Evolutionary conservation across 1,140 invertebrate species (phyloP), one percentile per base, ranked within the genome.

Genomic region (Dicyema japonicum): DNA sequence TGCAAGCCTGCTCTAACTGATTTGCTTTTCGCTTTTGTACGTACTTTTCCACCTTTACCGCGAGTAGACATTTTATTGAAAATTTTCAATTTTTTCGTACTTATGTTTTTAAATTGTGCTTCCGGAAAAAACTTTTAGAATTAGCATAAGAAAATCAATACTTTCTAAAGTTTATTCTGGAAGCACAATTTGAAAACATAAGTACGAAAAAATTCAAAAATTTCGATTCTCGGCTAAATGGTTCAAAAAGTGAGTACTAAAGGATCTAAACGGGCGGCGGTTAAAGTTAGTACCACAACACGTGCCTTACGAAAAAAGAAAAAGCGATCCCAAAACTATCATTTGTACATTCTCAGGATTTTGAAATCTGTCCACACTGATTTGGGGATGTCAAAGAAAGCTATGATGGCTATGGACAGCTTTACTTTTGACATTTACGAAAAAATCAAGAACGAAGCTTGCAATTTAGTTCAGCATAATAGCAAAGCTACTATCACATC

Each of bases 261-360:
- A n/a, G n/a, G n/a, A n/a, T n/a, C n/a, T n/a, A n/a, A n/a, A n/a
- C n/a, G n/a, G n/a, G n/a, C n/a, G n/a, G n/a, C n/a, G n/a, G n/a
- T n/a, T n/a, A n/a, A n/a, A n/a, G n/a, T n/a, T n/a, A n/a, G n/a
- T n/a, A n/a, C n/a, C n/a, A n/a, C n/a, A n/a, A n/a, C n/a, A n/a
- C n/a, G n/a, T n/a, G n/a, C n/a, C n/a, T n/a, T n/a, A n/a, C n/a
- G n/a, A n/a, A 33, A 22, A 24, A 31, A 26, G 25, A 36, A 33
- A 24, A 37, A 23, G 44, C 58, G 58, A 50, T 64, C 62, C 50
- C 59, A 67, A 38, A 60, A 53, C 30, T 69, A 66, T 51, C 57
- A 58, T 0, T 61, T 63, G 28, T 67, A 67, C 44, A 54, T 65
- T n/a, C 64, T 62, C 46, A 67, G 66, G 37, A 53, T 69, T 9